Evolutionary conservation across 2,888 invertebrate genomes (phyloP).

Genomic region (Dolichopus griseipennis): DNA sequence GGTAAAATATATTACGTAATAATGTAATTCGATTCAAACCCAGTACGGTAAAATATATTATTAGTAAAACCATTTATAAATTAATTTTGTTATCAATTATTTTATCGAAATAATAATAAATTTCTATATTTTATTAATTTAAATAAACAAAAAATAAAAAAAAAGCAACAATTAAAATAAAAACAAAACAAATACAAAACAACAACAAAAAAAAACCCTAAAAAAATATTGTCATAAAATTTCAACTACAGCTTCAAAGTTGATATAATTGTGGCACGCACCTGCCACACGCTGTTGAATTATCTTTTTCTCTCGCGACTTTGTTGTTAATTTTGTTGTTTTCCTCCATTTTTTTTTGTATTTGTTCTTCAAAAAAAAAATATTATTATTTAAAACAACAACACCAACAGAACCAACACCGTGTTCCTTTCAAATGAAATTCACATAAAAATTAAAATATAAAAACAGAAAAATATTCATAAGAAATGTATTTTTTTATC

Average conservation of each 20-base stretch:
- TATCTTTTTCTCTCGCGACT: background rate
- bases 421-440: background rate
- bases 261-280: constrained; percentile 6
- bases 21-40: too few relatives aligned
- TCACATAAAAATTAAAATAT: background rate
- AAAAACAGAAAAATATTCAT: background rate
- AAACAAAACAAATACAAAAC: background rate
- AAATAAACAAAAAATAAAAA: background rate
- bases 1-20: too few relatives aligned
- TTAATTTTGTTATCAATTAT: too few relatives aligned
- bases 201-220: background rate
- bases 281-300: constrained; percentile 6
- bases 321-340: background rate
- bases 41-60: too few relatives aligned
- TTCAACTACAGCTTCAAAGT: background rate
- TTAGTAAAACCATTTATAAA: too few relatives aligned
- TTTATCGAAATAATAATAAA: background rate
- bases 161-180: background rate
- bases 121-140: background rate
- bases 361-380: background rate
- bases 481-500: background rate
- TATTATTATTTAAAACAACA: background rate
- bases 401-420: background rate
- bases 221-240: constrained; percentile 2
- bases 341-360: background rate